Conservation (phyloP, 2,888 invertebrate genomes). For the Zhengitettix transpicula region DNA sequence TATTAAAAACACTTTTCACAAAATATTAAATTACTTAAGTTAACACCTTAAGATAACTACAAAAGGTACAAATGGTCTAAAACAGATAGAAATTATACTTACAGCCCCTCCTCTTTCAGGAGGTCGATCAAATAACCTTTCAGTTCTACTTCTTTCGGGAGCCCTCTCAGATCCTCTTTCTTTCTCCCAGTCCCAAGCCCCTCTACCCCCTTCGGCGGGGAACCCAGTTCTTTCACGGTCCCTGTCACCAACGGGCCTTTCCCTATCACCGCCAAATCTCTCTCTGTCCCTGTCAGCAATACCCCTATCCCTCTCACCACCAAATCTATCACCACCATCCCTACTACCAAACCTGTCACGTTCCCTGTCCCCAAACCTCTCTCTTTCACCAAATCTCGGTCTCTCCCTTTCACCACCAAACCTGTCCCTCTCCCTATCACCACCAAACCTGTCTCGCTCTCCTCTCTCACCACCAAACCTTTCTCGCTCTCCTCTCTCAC, state of each 20-base stretch:
- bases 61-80: not conserved
- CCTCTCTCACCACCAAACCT: constrained; percentile 1
- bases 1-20: not conserved
- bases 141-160: too few species aligned
- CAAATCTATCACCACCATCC: constrained; percentile 8
- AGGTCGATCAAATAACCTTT: not conserved
- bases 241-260: not conserved
- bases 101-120: not conserved
- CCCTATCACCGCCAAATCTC: constrained; percentile 9
- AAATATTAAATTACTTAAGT: not conserved
- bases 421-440: constrained; percentile 10
- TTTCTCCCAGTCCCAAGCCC: constrained; percentile 7
- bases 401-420: constrained; percentile 4
- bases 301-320: constrained; percentile 10
- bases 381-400: constrained; percentile 11
- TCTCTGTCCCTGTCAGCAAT: constrained; percentile 10
- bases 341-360: constrained; percentile 9
- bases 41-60: not conserved
- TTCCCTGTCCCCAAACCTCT: constrained; percentile 10
- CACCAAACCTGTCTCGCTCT: not conserved
- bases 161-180: not conserved
- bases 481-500: not conserved
- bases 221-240: constrained; percentile 16
- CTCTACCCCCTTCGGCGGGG: constrained; percentile 10
- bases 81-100: not conserved